Percentiles rank a stretch among this genome's conserved stretches.
phyloP scores from a whole-genome alignment of 2,113 vertebrate genomes.

The Peromyscus californicus region DNA sequence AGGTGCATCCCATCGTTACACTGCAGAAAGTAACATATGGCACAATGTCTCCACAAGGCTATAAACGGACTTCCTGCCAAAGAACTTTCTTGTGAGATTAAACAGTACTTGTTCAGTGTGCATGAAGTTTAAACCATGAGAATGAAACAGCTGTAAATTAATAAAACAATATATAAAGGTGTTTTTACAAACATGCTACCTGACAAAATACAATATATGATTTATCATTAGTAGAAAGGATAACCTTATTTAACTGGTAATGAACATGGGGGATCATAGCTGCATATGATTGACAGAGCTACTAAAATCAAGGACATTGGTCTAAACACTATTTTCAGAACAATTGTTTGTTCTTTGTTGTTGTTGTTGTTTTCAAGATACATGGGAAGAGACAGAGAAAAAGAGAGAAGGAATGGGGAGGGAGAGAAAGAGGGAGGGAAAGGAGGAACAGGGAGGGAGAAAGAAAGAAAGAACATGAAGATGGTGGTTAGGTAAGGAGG shows the following conservation, averaged over 20 bases:
- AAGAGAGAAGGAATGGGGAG: not conserved
- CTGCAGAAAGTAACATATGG: constrained; percentile 86
- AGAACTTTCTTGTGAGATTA: constrained; percentile 55
- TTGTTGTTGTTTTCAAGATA: not conserved
- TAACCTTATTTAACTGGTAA: not conserved
- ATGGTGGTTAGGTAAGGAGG: not conserved
- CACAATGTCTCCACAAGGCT: constrained; percentile 13
- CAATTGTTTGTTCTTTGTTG: not conserved
- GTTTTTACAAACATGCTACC: not conserved
- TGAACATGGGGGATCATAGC: not conserved
- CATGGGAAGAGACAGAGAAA: not conserved
- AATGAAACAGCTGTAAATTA: constrained; percentile 36
- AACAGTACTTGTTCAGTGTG: constrained; percentile 25
- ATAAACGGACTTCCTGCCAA: constrained; percentile 65
- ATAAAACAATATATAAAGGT: not conserved
- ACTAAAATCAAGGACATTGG: not conserved
- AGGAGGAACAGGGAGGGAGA: not conserved
- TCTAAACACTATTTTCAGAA: not conserved
- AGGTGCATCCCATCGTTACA: constrained; percentile 72
- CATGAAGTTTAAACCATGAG: constrained; percentile 16
- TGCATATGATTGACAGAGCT: not conserved
- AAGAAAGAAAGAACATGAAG: not conserved
- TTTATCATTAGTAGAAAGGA: constrained; percentile 5
- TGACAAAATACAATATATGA: not conserved
- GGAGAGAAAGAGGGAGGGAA: not conserved